A percentile compares a stretch with the other conserved stretches of the same genome.
phyloP scores from a whole-genome alignment of 2,797 vertebrate species.

The Sebastes nivosus region DNA sequence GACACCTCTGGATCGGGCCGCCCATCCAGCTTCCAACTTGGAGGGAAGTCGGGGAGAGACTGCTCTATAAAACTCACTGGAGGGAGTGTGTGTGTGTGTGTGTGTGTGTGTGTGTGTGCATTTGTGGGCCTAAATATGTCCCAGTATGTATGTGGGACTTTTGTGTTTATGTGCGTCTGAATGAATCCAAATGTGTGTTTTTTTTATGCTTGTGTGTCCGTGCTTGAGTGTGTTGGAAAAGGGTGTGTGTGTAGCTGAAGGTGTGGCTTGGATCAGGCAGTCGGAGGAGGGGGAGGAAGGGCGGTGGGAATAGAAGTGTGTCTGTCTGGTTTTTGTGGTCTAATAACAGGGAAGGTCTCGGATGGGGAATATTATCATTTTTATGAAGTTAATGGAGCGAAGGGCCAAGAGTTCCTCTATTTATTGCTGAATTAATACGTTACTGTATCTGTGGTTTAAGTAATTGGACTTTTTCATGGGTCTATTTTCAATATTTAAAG shows the following conservation, averaged over 20 bases:
- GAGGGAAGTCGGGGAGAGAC: slow-evolving; percentile 37
- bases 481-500: slow-evolving; percentile 45
- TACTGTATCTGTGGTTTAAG: slow-evolving; percentile 31
- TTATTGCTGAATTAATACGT: slow-evolving; percentile 50
- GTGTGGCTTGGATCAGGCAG: slow-evolving; percentile 12
- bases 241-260: background rate
- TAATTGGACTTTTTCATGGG: slow-evolving; percentile 36
- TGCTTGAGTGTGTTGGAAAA: background rate
- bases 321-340: slow-evolving; percentile 60
- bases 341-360: slow-evolving; percentile 38
- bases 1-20: slow-evolving; percentile 47
- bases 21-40: slow-evolving; percentile 46
- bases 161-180: background rate
- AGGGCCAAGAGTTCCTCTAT: slow-evolving; percentile 26
- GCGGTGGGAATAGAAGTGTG: slow-evolving; percentile 33
- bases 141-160: background rate
- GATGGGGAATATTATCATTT: slow-evolving; percentile 49
- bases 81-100: background rate
- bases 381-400: slow-evolving; percentile 33
- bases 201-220: background rate
- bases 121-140: background rate
- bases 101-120: background rate
- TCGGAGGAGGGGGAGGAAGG: background rate
- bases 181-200: slow-evolving; percentile 14
- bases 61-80: slow-evolving; percentile 26